Evolutionary conservation across 2,888 invertebrate species (phyloP).

Genomic region (Allygus modestus): DNA sequence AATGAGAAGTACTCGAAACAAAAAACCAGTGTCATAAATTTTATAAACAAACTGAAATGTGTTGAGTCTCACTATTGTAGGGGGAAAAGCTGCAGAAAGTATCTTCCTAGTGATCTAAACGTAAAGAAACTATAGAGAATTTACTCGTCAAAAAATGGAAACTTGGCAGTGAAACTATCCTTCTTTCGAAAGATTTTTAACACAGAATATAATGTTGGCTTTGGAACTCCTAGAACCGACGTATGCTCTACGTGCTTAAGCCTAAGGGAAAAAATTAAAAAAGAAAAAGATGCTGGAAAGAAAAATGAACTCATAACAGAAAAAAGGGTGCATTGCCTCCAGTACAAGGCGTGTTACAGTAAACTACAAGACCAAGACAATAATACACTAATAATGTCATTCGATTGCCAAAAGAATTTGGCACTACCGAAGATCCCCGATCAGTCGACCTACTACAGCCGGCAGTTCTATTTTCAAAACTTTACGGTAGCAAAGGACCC

Average conservation of each 20-base stretch:
- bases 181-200: slow-evolving; percentile 61
- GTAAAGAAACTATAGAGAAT: slow-evolving; percentile 58
- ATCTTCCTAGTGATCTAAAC: slow-evolving; percentile 52
- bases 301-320: slow-evolving; percentile 22
- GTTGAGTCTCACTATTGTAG: slow-evolving; percentile 47
- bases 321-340: slow-evolving; percentile 41
- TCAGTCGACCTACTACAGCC: too few relatives aligned
- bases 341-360: neutral
- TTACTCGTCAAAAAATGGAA: slow-evolving; percentile 48
- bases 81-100: slow-evolving; percentile 12
- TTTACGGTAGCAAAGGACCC: too few relatives aligned
- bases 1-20: neutral
- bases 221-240: slow-evolving; percentile 62
- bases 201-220: slow-evolving; percentile 61
- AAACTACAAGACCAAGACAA: too few relatives aligned
- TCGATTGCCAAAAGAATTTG: too few relatives aligned
- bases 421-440: too few relatives aligned
- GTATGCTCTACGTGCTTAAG: slow-evolving; percentile 61
- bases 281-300: neutral
- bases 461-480: too few relatives aligned
- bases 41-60: slow-evolving; percentile 48
- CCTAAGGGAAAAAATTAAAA: slow-evolving; percentile 39
- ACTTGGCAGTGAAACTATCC: slow-evolving; percentile 49
- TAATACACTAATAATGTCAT: too few relatives aligned
- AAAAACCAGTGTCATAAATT: slow-evolving; percentile 38